Evolutionary conservation across 2,888 invertebrate genomes (phyloP).

Genomic region (Tinea pellionella): DNA sequence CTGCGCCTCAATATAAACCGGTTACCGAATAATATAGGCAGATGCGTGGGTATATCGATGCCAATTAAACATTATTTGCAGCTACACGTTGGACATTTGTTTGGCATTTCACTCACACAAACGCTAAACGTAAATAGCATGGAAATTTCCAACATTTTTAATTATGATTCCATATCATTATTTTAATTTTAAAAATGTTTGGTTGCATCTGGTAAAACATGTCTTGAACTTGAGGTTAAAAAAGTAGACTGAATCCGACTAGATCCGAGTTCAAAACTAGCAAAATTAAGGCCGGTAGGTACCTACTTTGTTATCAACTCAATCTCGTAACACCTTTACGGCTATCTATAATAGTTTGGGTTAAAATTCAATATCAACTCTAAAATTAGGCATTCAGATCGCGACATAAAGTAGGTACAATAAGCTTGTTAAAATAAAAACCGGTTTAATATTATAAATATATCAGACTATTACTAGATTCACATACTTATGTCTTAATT

Average conservation of each 20-base stretch:
- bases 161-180: neutral
- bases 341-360: too few species aligned
- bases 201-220: too few species aligned
- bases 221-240: too few species aligned
- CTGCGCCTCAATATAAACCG: neutral
- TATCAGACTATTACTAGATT: neutral
- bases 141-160: neutral
- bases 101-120: neutral
- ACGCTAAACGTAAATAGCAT: neutral
- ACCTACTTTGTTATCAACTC: too few species aligned
- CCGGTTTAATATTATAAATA: neutral
- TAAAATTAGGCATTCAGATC: too few species aligned
- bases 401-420: too few species aligned
- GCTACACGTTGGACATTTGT: neutral
- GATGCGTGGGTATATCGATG: neutral
- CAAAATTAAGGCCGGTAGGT: too few species aligned
- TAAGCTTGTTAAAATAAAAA: neutral
- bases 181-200: too few species aligned
- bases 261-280: too few species aligned
- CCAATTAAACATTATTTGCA: neutral
- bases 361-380: too few species aligned
- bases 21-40: neutral
- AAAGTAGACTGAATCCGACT: too few species aligned
- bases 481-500: slow-evolving; percentile 1
- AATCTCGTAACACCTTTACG: too few species aligned